Evolutionary conservation across 2,113 vertebrate species (phyloP), one percentile per base, ranked within the genome.

Genomic region (Hydrochoerus hydrochaeris): DNA sequence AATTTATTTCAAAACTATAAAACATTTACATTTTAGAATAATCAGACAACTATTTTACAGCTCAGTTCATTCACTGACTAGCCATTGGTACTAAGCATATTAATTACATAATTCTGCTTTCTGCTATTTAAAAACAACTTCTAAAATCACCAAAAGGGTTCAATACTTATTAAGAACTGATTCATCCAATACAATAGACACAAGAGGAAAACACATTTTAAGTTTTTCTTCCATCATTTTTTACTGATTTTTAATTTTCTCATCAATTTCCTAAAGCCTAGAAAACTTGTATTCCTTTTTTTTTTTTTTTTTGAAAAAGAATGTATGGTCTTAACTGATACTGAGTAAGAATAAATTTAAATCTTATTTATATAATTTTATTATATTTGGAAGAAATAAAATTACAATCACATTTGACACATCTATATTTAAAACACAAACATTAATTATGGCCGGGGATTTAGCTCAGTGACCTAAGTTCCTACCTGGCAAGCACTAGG

Each of bases 1-100:
- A 95, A 86, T 94, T 44, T 63, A 91, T 54, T 95, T 96, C 12
- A 92, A 92, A 96, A 84, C 30, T 60, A 26, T 54, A 90, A 8
- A 38, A 85, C 3, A 52, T 63, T 71, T 69, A 14, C 24, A 82
- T 92, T 92, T 86, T 69, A 71, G 16, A 75, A 95, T 28, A 95
- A 91, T 77, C 26, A 94, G 28, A 82, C 91, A 88, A 86, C 46
- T 54, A 83, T 49, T 90, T 73, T 78, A 57, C 16, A 86, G 80
- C 4, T 93, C 22, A 86, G 86, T 49, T 94, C 69, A 84, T 12
- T 87, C 52, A 41, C 11, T 88, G 17, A 77, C 49, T 65, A 92
- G 28, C 85, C 63, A 95, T 88, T 82, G 46, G 26, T 73, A 71
- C 65, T 88, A 84, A 86, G 41, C 7, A 46, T 60, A 85, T 75